Evolutionary conservation across 1,140 invertebrate genomes (phyloP).

Genomic region (Thaumatotibia leucotreta): DNA sequence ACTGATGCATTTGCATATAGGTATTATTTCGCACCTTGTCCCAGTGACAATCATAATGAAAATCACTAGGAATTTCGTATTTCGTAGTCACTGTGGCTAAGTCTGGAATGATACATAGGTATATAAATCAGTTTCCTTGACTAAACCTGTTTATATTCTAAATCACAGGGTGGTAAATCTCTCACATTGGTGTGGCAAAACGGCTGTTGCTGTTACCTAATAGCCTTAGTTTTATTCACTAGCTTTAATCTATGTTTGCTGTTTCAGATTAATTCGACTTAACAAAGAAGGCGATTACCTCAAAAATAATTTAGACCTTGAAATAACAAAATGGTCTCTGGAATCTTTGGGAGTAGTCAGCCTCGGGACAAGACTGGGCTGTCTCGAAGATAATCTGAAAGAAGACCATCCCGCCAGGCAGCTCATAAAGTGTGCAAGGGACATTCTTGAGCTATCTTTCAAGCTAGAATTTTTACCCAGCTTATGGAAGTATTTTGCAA

Average conservation of each 20-base stretch:
- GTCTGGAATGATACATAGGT: too few species aligned
- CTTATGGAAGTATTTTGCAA: slow-evolving; percentile 79
- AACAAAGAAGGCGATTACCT: slow-evolving; percentile 33
- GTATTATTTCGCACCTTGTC: too few species aligned
- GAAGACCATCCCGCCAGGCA: slow-evolving; percentile 74
- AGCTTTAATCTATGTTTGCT: slow-evolving; percentile 6
- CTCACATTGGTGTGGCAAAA: too few species aligned
- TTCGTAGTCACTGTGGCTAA: too few species aligned
- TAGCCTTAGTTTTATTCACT: not conserved
- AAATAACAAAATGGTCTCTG: slow-evolving; percentile 82
- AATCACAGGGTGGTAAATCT: too few species aligned
- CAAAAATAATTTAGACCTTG: slow-evolving; percentile 76
- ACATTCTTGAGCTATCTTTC: slow-evolving; percentile 78
- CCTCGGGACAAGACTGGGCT: slow-evolving; percentile 81
- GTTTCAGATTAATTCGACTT: slow-evolving; percentile 33
- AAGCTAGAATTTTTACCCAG: slow-evolving; percentile 79
- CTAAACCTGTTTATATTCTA: too few species aligned
- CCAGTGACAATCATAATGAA: too few species aligned
- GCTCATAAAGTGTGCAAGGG: slow-evolving; percentile 79
- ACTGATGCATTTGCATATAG: too few species aligned
- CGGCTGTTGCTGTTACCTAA: too few species aligned
- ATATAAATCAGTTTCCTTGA: too few species aligned
- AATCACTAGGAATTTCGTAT: too few species aligned
- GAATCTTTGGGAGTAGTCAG: slow-evolving; percentile 83
- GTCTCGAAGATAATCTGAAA: slow-evolving; percentile 68